Evolutionary conservation across 2,888 invertebrate genomes (phyloP).

Genomic region (Micropterix aruncella): DNA sequence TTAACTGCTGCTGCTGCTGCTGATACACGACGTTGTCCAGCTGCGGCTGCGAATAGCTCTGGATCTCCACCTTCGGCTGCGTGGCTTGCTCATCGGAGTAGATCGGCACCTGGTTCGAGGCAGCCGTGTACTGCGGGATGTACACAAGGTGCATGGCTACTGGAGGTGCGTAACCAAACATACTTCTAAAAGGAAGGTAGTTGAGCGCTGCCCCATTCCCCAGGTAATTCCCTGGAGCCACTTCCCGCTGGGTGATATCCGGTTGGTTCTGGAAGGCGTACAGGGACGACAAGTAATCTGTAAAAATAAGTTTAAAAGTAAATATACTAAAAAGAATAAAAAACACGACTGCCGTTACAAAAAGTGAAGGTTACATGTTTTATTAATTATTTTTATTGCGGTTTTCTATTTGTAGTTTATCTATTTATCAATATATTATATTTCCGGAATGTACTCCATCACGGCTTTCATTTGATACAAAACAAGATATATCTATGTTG

Average conservation of each 20-base stretch:
- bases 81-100: neutral
- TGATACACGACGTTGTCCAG: neutral
- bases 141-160: neutral
- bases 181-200: conserved; percentile 1
- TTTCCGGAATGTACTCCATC: no score
- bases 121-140: neutral
- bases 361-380: no score
- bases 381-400: no score
- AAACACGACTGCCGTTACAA: no score
- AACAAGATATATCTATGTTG: no score
- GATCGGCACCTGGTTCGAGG: neutral
- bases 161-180: neutral
- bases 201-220: neutral
- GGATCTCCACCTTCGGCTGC: neutral
- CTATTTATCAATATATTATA: no score
- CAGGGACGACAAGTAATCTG: neutral
- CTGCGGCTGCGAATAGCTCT: neutral
- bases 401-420: no score
- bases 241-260: neutral
- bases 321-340: no score
- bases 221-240: neutral
- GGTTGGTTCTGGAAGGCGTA: neutral
- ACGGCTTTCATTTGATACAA: no score
- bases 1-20: no score
- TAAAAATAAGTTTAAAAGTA: no score